Evolutionary conservation across 2,888 invertebrate species (phyloP), one percentile per base, ranked within the genome.

Genomic region (Pammene aurita): DNA sequence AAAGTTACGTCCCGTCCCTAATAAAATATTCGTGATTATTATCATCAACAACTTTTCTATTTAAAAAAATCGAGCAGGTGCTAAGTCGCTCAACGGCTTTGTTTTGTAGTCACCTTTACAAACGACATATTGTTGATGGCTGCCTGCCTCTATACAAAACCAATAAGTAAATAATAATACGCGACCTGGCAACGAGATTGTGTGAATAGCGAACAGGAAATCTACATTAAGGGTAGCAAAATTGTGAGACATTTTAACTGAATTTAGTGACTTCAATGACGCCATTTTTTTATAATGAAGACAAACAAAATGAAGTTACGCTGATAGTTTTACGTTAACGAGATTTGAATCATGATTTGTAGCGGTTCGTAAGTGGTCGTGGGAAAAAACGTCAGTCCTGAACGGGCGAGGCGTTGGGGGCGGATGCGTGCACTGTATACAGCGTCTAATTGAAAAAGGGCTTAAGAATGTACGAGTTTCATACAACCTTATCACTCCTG

Each of bases 71-170:
- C 73, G 78, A 82, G 90, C 90, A 90, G 90, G 91, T 90, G 91
- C 79, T 86, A 84, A 87, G 84, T 84, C 78, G 84, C 81, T 85
- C 85, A 87, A 89, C 88, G 88, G 88, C 89, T 88, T 88, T 89
- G 90, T 90, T 90, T 89, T 85, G 89, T 87, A 88, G 89, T 89
- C 89, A 88, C 89, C 89, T 89, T 88, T 89, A 87, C 83, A 87
- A 87, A 86, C 89, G 89, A 88, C 88, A 89, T 89, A 90, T 89
- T 90, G 90, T 88, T 87, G 88, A 89, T 87, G 86, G 84, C 87
- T 81, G 87, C 86, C 83, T 82, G 85, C 87, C 84, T 87, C 83
- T 86, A 89, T 86, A 84, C 85, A 88, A 88, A 88, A 89, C 88
- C 88, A 87, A 90, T 89, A 89, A 88, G 84, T 86, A 88, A 87